Evolutionary conservation across 2,888 invertebrate species (phyloP).

Genomic region (Zaprionus obscuricornis): DNA sequence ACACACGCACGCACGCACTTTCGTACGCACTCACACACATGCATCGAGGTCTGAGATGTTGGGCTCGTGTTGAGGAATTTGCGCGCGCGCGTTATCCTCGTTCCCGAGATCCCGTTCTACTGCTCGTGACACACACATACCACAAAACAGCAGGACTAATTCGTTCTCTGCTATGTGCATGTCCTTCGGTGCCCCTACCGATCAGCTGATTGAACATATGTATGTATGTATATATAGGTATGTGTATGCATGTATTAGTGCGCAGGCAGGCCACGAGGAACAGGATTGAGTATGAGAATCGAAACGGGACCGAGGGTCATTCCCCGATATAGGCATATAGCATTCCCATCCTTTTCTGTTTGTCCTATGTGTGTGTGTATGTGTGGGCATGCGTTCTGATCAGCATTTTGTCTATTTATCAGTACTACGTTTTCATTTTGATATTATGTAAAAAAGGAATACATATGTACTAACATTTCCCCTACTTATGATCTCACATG

Average conservation of each 20-base stretch:
- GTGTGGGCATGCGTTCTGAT: constrained; percentile 50
- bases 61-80: constrained; percentile 76
- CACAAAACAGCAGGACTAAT: constrained; percentile 74
- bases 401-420: constrained; percentile 54
- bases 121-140: constrained; percentile 69
- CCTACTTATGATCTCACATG: constrained; percentile 38
- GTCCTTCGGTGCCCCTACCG: constrained; percentile 59
- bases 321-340: constrained; percentile 36
- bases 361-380: constrained; percentile 8
- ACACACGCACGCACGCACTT: constrained; percentile 12
- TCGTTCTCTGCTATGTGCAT: constrained; percentile 59
- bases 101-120: constrained; percentile 46
- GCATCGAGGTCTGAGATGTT: constrained; percentile 17
- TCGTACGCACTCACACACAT: too few species aligned
- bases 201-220: constrained; percentile 75
- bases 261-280: constrained; percentile 33
- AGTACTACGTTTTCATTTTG: too few species aligned
- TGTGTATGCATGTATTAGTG: not conserved
- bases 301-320: constrained; percentile 58
- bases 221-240: constrained; percentile 5
- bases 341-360: too few species aligned
- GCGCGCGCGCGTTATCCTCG: constrained; percentile 66
- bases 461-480: constrained; percentile 52
- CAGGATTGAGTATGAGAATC: constrained; percentile 38
- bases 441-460: too few species aligned